Conservation (phyloP, 1,140 invertebrate species). For the Trachymyrmex septentrionalis region DNA sequence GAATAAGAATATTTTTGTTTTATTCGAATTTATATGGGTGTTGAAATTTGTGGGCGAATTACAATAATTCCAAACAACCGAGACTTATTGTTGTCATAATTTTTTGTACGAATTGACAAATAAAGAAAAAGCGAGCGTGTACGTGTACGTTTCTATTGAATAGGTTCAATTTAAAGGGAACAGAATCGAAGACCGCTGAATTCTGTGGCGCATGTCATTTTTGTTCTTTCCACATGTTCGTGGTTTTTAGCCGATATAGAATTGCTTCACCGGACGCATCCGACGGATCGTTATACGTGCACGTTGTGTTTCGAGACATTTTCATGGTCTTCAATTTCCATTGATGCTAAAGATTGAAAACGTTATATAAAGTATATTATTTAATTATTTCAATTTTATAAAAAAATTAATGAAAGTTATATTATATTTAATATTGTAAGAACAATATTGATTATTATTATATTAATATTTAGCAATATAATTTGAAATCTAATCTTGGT, state of each 20-base stretch:
- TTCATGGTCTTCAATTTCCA: not conserved
- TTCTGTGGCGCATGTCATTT: not conserved
- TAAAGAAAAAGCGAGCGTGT: not conserved
- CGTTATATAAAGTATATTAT: not conserved
- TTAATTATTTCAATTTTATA: not conserved
- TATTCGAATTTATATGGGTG: not conserved
- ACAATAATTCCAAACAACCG: not conserved
- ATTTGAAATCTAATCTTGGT: not conserved
- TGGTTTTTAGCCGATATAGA: slow-evolving; percentile 14
- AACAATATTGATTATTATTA: not conserved
- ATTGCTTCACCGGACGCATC: slow-evolving; percentile 29
- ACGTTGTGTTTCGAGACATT: not conserved
- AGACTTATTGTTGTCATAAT: slow-evolving; percentile 14
- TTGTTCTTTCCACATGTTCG: slow-evolving; percentile 23
- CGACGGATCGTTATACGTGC: slow-evolving; percentile 37
- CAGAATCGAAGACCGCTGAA: slow-evolving; percentile 6
- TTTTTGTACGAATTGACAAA: slow-evolving; percentile 29
- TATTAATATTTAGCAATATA: not conserved
- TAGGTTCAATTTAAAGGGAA: slow-evolving; percentile 13
- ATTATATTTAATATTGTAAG: not conserved
- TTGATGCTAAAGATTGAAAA: not conserved
- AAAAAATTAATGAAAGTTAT: not conserved
- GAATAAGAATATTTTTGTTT: not conserved
- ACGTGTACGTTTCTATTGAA: slow-evolving; percentile 7
- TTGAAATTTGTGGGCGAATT: not conserved